A percentile compares a stretch with the other conserved stretches of the same genome.
These are phyloP conservation scores for Platorchestia sp. DNA, from an alignment of 1,140 invertebrate species.

Conservation along the genomic window DNA sequence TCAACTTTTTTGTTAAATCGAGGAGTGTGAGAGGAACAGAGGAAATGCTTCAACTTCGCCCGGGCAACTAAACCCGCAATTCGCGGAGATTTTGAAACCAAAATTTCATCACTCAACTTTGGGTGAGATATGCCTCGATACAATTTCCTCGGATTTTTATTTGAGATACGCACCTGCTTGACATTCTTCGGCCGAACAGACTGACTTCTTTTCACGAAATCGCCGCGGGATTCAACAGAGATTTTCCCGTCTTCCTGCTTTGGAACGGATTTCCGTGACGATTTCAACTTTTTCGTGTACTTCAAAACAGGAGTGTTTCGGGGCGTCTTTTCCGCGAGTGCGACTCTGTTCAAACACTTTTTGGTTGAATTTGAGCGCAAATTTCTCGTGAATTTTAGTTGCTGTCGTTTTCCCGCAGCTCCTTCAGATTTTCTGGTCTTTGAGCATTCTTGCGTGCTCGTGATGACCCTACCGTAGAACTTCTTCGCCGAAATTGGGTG, in stretches of 20 bases:
- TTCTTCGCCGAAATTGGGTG: too few relatives aligned
- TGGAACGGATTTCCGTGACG: neutral
- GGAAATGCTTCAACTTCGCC: conserved; percentile 37
- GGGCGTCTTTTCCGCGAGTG: neutral
- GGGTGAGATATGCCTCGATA: neutral
- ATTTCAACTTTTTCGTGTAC: neutral
- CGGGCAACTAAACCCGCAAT: neutral
- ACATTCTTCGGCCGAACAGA: neutral
- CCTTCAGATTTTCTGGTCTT: neutral
- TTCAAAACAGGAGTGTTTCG: neutral
- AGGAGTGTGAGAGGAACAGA: conserved; percentile 19
- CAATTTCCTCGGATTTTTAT: neutral
- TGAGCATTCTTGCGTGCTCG: neutral
- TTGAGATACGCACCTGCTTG: neutral
- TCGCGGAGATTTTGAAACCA: conserved; percentile 4
- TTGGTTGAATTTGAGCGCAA: neutral
- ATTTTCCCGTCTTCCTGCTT: neutral
- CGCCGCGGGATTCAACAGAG: neutral
- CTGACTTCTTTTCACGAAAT: neutral
- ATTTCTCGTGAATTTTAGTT: neutral
- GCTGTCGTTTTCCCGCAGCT: neutral
- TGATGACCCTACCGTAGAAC: neutral
- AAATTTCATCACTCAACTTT: neutral
- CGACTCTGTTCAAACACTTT: neutral
- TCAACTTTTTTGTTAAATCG: neutral